phyloP scores from a whole-genome alignment of 2,113 vertebrate species.

The Macroglossus sobrinus region DNA sequence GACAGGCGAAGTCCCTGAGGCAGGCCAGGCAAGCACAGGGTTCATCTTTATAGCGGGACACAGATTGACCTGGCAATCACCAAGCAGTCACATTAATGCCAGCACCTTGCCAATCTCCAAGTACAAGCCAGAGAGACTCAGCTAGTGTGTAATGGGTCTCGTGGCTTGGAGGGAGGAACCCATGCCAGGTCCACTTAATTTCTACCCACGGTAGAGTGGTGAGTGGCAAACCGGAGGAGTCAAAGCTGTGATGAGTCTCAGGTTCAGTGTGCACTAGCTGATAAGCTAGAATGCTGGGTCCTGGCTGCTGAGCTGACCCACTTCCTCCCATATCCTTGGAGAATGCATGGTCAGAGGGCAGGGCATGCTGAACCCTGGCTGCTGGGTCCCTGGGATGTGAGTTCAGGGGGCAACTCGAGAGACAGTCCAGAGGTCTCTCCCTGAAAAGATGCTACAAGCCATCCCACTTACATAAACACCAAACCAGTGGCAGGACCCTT shows the following conservation, averaged over 20 bases:
- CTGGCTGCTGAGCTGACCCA: accelerated
- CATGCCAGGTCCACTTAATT: not conserved
- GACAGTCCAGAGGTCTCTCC: not conserved
- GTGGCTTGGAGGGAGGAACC: accelerated
- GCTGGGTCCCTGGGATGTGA: not conserved
- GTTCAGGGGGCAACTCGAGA: not conserved
- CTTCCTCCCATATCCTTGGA: not conserved
- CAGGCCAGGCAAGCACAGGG: accelerated
- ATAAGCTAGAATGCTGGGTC: not conserved
- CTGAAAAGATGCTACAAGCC: not conserved
- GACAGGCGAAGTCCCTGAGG: not conserved
- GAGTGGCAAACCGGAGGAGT: accelerated
- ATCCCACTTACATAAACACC: not conserved
- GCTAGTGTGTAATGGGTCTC: accelerated
- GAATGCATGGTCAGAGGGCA: not conserved
- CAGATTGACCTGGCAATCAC: not conserved
- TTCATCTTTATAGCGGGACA: not conserved
- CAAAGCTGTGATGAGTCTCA: not conserved
- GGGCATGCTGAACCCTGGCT: not conserved
- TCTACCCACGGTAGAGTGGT: not conserved
- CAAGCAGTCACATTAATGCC: not conserved
- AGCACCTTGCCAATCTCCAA: conserved; percentile 33
- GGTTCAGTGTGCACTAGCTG: too few species aligned
- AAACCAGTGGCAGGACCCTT: not conserved
- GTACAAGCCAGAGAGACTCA: accelerated